phyloP scores from a whole-genome alignment of 2,797 vertebrate species.

The Anguilla pacifica region DNA sequence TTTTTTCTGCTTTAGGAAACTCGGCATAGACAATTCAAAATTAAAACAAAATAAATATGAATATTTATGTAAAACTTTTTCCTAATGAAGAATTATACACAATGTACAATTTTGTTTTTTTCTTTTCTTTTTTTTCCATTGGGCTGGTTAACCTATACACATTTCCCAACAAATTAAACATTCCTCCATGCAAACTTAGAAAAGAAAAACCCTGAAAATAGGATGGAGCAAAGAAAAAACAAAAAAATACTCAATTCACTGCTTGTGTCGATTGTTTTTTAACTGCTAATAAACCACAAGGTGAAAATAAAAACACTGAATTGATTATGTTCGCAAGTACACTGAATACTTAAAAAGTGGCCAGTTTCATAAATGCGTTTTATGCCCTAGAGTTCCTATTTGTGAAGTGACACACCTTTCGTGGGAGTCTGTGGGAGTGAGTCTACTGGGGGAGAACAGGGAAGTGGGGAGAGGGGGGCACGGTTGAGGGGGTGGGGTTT shows the following conservation, averaged over 20 bases:
- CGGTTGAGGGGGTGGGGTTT: not conserved
- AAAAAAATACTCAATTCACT: conserved; percentile 63
- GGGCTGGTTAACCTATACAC: conserved; percentile 77
- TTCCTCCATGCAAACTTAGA: conserved; percentile 87
- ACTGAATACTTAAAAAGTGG: conserved; percentile 75
- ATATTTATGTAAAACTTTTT: conserved; percentile 94
- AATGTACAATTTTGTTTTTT: conserved; percentile 86
- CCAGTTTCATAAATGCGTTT: conserved; percentile 61
- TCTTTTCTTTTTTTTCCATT: conserved; percentile 60
- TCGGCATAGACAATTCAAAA: conserved; percentile 85
- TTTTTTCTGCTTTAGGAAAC: conserved; percentile 83
- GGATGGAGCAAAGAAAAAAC: conserved; percentile 58
- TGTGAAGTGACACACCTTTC: conserved; percentile 51
- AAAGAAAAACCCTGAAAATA: conserved; percentile 63
- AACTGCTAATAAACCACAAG: conserved; percentile 80
- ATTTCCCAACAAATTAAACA: conserved; percentile 78
- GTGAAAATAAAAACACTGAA: conserved; percentile 78
- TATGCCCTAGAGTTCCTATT: conserved; percentile 51
- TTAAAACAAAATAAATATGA: conserved; percentile 99
- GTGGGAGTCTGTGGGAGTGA: not conserved
- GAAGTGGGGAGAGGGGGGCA: not conserved
- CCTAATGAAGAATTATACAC: conserved; percentile 98
- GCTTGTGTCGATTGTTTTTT: conserved; percentile 58
- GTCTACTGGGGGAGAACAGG: not conserved
- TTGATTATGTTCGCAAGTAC: conserved; percentile 68